A percentile compares a stretch with the other conserved stretches of the same genome.
phyloP scores from a whole-genome alignment of 2,797 vertebrate species.

The Podarcis lilfordi region DNA sequence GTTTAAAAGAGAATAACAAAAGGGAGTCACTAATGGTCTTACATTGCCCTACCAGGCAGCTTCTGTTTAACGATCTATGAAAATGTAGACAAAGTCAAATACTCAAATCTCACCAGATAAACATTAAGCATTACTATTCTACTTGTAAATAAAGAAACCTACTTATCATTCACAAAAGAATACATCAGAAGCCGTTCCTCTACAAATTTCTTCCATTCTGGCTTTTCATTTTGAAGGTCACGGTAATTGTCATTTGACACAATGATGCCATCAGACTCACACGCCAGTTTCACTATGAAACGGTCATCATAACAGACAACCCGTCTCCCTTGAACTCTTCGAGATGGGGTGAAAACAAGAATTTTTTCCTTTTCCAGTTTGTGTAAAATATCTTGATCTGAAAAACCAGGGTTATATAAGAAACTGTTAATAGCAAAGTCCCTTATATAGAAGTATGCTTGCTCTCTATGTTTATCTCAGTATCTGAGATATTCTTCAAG shows the following conservation, averaged over 20 bases:
- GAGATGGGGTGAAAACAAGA: conserved; percentile 97
- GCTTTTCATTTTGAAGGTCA: conserved; percentile 98
- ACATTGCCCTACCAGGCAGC: neutral
- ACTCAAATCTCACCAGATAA: conserved; percentile 15
- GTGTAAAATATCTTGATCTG: conserved; percentile 97
- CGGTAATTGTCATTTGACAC: conserved; percentile 99
- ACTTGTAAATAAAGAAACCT: conserved; percentile 67
- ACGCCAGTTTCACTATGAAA: conserved; percentile 98
- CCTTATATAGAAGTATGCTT: neutral
- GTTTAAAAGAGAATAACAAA: neutral
- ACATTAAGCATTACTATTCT: neutral
- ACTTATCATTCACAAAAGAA: conserved; percentile 99
- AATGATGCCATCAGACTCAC: conserved; percentile 98
- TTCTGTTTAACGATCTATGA: neutral
- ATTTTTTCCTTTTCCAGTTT: conserved; percentile 99
- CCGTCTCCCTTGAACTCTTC: conserved; percentile 95
- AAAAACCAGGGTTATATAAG: conserved; percentile 58
- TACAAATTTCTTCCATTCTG: conserved; percentile 99
- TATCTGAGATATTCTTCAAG: too few relatives aligned
- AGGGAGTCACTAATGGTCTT: neutral
- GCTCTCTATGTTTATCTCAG: neutral
- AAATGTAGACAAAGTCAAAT: neutral
- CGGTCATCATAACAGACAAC: conserved; percentile 99
- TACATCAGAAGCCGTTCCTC: conserved; percentile 98
- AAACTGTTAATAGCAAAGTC: neutral